Evolutionary conservation across 2,888 invertebrate species (phyloP), one percentile per base, ranked within the genome.

Genomic region (Caenorhabditis wallacei): DNA sequence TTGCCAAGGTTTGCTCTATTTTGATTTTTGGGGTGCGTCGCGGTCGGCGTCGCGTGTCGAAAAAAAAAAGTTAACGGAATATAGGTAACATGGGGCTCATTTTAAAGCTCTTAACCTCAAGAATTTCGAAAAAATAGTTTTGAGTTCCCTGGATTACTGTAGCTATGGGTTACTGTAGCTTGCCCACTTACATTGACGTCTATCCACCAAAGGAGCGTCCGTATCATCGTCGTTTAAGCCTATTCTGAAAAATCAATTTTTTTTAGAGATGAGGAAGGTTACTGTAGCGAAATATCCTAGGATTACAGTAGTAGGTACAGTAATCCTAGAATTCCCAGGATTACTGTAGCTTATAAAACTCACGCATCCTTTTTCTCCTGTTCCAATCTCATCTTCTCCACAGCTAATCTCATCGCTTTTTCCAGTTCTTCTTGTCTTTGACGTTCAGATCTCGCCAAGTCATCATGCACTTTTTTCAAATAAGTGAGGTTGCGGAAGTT

Each of bases 401-500:
- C 93, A 90, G 94, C 93, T 82, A 94, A 92, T 86, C 93, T 93
- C 82, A 94, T 93, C 22, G 93, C 93, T 72, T 93, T 93, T 86
- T 94, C 93, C 2, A 93, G 92, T 87, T 93, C 93, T 16, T 86
- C 84, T 59, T 87, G 94, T 81, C 95, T 94, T 93, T 96, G 95
- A 22, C 95, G 94, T 91, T 97, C 96, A 0, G 94, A 94, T 80
- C 94, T 94, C 90, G 96, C 95, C 35, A 95, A 94, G 84, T 96
- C 95, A 86, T 95, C 95, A 88, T 97, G 95, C 90, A 96, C 95
- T 76, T 95, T 95, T 91, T 97, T 96, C 68, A 99, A 93, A 76
- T 96, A 96, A 87, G 96, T 95, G 57, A 97, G 94, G 89, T 96
- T 96, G 68, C 97, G 95, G 92, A 96, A 95, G 72, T 96, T 95